Evolutionary conservation across 2,113 vertebrate species (phyloP), one percentile per base, ranked within the genome.

Genomic region (Stegastes partitus): DNA sequence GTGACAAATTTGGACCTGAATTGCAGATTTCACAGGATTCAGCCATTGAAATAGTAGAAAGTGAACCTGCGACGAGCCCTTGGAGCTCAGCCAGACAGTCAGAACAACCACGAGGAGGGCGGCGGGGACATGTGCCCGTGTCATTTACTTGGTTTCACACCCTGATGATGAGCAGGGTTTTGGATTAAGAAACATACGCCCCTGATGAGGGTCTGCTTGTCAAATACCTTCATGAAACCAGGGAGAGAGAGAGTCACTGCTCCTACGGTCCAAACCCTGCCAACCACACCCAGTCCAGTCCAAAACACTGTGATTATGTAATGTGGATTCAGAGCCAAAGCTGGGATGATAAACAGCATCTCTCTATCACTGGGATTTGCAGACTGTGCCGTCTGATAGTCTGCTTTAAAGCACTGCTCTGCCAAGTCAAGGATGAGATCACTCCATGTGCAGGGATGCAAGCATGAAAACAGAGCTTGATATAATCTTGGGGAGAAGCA

Each of bases 241-340:
- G 12, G 11, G 16, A 53, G 14, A 50, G 74, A 54, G 65, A 50
- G 74, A 54, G 65, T 74, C 54, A 49, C 34, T 37, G 59, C 37
- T 54, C 22, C 54, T 44, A 51, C 55, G 3, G 14, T 56, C 67
- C 79, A 53, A 67, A 18, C 58, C 64, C 45, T 58, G 44, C 58
- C 70, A 68, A 78, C 79, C 82, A 87, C 82, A 72, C 83, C 85
- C 82, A 79, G 54, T 28, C 34, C 65, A 64, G 42, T n/a, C 79
- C 72, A 50, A 68, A 80, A 73, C 73, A 79, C 47, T 78, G 22
- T 0, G 47, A 37, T 87, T 89, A 88, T 87, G 79, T 79, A 82
- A 89, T 69, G 55, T 4, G 21, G 23, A 62, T 71, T 45, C 16
- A 4, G 56, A 74, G 85, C 70, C 87, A 73, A 82, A 85, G 54